These are phyloP conservation scores for Aphidius ervi DNA, from an alignment of 1,140 invertebrate genomes.

Conservation along the genomic window DNA sequence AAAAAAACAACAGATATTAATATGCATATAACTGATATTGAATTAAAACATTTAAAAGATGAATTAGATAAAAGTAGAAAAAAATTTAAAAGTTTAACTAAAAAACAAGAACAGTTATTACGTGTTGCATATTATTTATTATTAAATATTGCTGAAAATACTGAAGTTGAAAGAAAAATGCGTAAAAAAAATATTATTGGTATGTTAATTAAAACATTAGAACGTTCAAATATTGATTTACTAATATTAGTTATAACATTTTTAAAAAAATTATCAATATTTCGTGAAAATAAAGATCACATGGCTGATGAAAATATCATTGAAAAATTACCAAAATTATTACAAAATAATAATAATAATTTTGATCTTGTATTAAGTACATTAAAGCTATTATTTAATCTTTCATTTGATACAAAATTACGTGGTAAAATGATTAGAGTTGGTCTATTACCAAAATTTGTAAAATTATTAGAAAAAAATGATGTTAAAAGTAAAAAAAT, in stretches of 20 bases:
- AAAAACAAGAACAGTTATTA: conserved; percentile 89
- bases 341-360: conserved; percentile 69
- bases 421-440: conserved; percentile 85
- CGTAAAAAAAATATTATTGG: conserved; percentile 87
- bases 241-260: conserved; percentile 90
- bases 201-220: conserved; percentile 83
- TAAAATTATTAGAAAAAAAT: conserved; percentile 71
- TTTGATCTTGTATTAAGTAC: conserved; percentile 83
- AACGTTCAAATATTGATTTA: conserved; percentile 80
- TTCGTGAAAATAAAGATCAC: conserved; percentile 89
- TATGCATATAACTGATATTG: conserved; percentile 37
- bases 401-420: conserved; percentile 91
- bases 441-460: conserved; percentile 84
- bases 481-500: conserved; percentile 81
- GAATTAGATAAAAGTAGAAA: conserved; percentile 77
- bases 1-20: conserved; percentile 37
- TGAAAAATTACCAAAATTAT: conserved; percentile 69
- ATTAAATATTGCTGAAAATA: conserved; percentile 92
- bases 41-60: conserved; percentile 65
- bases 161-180: conserved; percentile 96
- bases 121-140: conserved; percentile 87
- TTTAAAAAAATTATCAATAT: conserved; percentile 92
- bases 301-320: conserved; percentile 77
- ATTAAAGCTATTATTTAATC: conserved; percentile 87
- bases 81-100: conserved; percentile 75